Conservation (phyloP, 2,888 invertebrate species). For the Cerastoderma edule region DNA sequence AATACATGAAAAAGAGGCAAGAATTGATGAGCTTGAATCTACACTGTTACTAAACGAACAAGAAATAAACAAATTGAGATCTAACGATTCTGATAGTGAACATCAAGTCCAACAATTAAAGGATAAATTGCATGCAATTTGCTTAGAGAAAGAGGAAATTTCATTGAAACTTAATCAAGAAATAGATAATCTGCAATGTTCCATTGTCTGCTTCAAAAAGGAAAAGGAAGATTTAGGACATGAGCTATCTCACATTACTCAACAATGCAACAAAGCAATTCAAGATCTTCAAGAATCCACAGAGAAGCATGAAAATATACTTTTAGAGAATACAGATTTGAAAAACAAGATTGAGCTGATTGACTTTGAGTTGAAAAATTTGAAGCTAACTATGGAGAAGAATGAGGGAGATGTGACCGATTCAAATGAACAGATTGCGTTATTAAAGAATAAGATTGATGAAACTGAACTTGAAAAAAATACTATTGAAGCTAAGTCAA, state of each 20-base stretch:
- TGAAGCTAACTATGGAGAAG: background rate
- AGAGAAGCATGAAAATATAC: background rate
- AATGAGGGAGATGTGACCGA: conserved; percentile 9
- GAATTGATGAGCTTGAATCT: conserved; percentile 9
- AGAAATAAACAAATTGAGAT: conserved; percentile 3
- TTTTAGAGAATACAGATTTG: background rate
- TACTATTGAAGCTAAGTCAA: conserved; percentile 25
- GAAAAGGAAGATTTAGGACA: background rate
- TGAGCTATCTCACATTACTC: background rate
- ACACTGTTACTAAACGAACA: conserved; percentile 9
- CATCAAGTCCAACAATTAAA: conserved; percentile 37
- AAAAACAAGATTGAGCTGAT: background rate
- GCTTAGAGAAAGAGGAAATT: background rate
- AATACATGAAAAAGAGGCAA: conserved; percentile 11
- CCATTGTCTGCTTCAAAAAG: background rate
- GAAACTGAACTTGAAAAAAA: conserved; percentile 31
- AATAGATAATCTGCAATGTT: conserved; percentile 2
- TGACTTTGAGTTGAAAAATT: background rate
- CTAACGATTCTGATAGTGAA: conserved; percentile 3
- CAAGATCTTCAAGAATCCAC: conserved; percentile 1
- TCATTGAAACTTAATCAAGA: conserved; percentile 1
- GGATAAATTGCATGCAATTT: conserved; percentile 31
- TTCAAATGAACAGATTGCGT: conserved; percentile 24
- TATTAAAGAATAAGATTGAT: conserved; percentile 41
- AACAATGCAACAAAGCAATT: conserved; percentile 6